Evolutionary conservation across 2,113 vertebrate genomes (phyloP).

Genomic region (Pelodiscus sinensis): DNA sequence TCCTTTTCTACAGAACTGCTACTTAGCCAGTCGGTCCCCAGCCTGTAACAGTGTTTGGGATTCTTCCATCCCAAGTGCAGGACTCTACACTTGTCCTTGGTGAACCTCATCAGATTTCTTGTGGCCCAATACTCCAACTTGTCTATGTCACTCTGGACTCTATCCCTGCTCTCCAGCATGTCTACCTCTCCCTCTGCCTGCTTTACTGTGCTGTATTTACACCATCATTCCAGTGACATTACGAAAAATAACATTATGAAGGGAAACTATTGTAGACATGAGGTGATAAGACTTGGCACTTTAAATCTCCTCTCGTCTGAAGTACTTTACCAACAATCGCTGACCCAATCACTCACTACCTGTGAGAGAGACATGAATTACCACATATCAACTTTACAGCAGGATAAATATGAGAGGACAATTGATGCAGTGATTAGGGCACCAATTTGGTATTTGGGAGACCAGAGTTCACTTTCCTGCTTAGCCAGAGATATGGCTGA

Average conservation of each 20-base stretch:
- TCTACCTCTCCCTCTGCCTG: neutral
- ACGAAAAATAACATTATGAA: neutral
- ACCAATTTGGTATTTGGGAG: neutral
- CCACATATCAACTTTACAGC: neutral
- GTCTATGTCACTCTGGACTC: too few species aligned
- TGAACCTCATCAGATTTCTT: too few species aligned
- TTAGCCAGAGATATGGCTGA: rapidly evolving
- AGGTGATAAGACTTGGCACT: neutral
- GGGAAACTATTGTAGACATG: neutral
- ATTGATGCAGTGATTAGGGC: neutral
- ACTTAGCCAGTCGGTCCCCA: too few species aligned
- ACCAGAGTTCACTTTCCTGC: neutral
- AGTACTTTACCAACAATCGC: neutral
- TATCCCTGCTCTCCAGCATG: too few species aligned
- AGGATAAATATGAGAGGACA: neutral
- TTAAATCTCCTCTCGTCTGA: neutral
- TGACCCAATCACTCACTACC: neutral
- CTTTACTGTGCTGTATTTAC: neutral
- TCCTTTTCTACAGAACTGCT: too few species aligned
- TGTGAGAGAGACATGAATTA: neutral
- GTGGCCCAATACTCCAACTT: too few species aligned
- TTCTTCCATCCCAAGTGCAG: too few species aligned
- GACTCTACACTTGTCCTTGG: too few species aligned
- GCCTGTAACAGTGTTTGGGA: too few species aligned
- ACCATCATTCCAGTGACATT: neutral